Base-by-base conservation (phyloP, 2,888 invertebrate genomes). In the Phanerotoma sp. region DNA sequence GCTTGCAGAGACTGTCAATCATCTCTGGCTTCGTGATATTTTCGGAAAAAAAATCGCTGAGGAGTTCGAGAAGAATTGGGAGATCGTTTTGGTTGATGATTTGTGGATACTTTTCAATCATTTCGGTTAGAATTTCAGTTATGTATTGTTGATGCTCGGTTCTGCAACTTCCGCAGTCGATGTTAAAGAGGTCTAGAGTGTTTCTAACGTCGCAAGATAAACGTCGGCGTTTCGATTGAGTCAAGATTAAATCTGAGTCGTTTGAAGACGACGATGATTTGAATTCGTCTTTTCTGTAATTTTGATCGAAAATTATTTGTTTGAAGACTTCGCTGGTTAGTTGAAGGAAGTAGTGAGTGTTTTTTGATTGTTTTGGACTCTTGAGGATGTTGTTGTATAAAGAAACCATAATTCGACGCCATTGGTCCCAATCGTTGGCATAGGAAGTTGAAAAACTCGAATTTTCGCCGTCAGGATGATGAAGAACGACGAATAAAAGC, bases 401-500 rank as follows among this genome's bases (percentile, higher is more conserved):
- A 28, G 66, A 66, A 47, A 69, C 68, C 10, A 81, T 62, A 35
- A 76, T 73, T 18, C 61, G 67, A 10, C 71, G 77, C 83, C 83
- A 83, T 15, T 69, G 67, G 2, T 64, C 61, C 76, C 77, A 77
- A 54, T 78, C 66, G 48, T 64, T 63, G 5, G 80, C 79, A 58
- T 75, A 77, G 1, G 78, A 76, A 13, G 70, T 68, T 16, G 72
- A 63, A 20, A 75, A 54, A 6, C 63, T 66, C 50, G 73, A 68
- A 13, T 53, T 58, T 3, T 67, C 74, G 18, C 82, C 81, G 50
- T 74, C 71, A 1, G 83, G 83, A 70, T 81, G 79, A 68, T 84
- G 84, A 25, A 82, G 67, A 59, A 77, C 70, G 11, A 83, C 62
- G 71, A 83, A 80, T n/a, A 83, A 67, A 4, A 80, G 63, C 16